Base-by-base conservation (phyloP, 2,888 invertebrate species). In the Callosobruchus maculatus region DNA sequence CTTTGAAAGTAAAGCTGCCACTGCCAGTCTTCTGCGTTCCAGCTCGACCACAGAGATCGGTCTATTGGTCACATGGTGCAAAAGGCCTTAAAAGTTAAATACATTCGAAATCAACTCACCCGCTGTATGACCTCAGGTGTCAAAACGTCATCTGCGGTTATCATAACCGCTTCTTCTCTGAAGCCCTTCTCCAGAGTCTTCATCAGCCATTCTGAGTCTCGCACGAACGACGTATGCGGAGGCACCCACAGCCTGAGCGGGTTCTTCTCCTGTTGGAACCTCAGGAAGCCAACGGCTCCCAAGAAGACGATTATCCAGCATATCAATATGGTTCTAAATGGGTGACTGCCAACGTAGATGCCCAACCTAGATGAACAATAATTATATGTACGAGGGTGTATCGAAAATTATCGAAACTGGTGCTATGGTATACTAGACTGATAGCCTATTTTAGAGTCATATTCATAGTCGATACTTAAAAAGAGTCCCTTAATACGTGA, bases 201-300 rank as follows among this genome's bases (percentile, higher is more conserved):
- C 83, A 93, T 90, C 74, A 93, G 89, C 93, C 94, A 94, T 81
- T 93, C 90, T 3, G 94, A 92, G 80, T 94, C 92, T 78, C 86
- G 84, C 68, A 90, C 89, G 83, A 93, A 94, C 76, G 92, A 90
- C 0, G 93, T 93, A 68, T 93, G 90, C 68, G 91, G 91, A 18
- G 94, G 93, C 22, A 94, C 92, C 94, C 94, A 95, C 78, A 95
- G 86, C 81, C 92, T 92, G 81, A 94, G 86, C 0, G 94, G 94
- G 86, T 93, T 92, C 82, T 92, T 93, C 86, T 94, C 94, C 84
- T 92, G 91, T 76, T 90, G 89, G 85, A 94, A 94, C 80, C 89
- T 88, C 22, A 91, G 82, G 72, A 93, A 87, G 66, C 94, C 94
- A 75, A 90, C 83, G 73, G 90, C 87, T 82, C 92, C 92, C 20